Base-by-base conservation (phyloP, 2,797 vertebrate genomes). In the Cyprinodon diabolis region DNA sequence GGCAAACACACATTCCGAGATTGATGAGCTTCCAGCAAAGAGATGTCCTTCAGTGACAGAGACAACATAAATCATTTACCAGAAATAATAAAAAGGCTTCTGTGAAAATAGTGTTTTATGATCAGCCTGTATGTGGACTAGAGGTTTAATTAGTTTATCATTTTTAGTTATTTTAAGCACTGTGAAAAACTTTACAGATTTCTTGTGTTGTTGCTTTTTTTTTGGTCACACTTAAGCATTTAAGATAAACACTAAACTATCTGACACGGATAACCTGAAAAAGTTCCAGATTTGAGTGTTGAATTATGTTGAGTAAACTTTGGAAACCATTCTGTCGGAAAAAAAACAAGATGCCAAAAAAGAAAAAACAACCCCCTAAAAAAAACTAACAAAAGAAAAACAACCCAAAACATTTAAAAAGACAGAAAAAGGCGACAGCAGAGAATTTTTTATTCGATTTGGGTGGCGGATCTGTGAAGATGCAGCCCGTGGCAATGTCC, bases 401-500 rank as follows among this genome's bases (percentile, higher is more conserved):
- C 11, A 13, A 69, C 57, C 35, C 37, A 80, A 23, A 43, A 17
- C 63, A 60, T 80, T 85, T 79, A 80, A 72, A 65, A 74, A 75
- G 71, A 65, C 45, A 8, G 66, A 78, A 55, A 74, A 76, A 77
- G 78, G 68, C 56, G 58, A 69, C 69, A 78, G 80, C 77, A 80
- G 83, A 79, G 72, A 65, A 78, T 76, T 85, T 85, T 51, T 87
- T 62, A 90, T 88, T 81, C 43, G 80, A 85, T 91, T 87, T 88
- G 74, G 79, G 80, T 81, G 76, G 86, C 87, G 81, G 87, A 90
- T 88, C 74, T 91, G 84, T 84, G 85, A 84, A 86, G 85, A 88
- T 69, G 52, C 65, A 86, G 87, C 85, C 83, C 72, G 14, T 87
- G 84, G 87, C 87, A 82, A 84, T 87, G 90, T 92, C 92, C 85